Conservation (phyloP, 2,888 invertebrate genomes). For the Ormyrus nitidulus region DNA sequence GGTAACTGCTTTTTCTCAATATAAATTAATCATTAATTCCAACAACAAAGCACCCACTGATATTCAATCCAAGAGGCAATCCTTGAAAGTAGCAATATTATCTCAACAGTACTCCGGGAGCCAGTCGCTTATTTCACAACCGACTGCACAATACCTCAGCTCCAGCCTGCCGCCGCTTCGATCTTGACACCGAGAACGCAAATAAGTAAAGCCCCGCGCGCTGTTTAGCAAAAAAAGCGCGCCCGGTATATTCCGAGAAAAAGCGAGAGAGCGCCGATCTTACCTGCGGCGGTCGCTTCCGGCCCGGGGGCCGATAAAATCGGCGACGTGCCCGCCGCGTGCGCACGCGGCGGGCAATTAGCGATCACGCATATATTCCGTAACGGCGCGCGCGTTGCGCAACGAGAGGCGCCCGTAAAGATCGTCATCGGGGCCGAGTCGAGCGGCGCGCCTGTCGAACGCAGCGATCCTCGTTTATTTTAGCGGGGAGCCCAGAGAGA, state of each 20-base stretch:
- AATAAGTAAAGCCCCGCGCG: neutral
- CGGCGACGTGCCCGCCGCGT: constrained; percentile 60
- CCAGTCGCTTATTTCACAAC: no score
- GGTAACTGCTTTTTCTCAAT: no score
- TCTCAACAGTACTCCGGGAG: no score
- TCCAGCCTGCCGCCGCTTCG: neutral
- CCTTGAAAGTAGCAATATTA: no score
- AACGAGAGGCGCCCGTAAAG: constrained; percentile 62
- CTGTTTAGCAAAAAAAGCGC: constrained; percentile 13
- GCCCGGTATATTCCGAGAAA: constrained; percentile 23
- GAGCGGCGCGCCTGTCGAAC: no score
- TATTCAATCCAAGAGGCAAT: no score
- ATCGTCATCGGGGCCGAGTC: constrained; percentile 58
- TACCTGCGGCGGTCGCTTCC: constrained; percentile 62
- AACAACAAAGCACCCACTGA: no score
- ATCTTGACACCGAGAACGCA: neutral
- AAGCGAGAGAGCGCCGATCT: constrained; percentile 42
- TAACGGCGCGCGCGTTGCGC: constrained; percentile 67
- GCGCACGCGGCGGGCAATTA: constrained; percentile 66
- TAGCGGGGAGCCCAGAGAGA: no score
- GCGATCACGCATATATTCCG: constrained; percentile 71
- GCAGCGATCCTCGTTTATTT: no score
- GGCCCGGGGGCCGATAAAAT: constrained; percentile 64
- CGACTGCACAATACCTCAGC: neutral
- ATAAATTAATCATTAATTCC: no score